Evolutionary conservation across 2,113 vertebrate genomes (phyloP).

Genomic region (Haemorhous mexicanus): DNA sequence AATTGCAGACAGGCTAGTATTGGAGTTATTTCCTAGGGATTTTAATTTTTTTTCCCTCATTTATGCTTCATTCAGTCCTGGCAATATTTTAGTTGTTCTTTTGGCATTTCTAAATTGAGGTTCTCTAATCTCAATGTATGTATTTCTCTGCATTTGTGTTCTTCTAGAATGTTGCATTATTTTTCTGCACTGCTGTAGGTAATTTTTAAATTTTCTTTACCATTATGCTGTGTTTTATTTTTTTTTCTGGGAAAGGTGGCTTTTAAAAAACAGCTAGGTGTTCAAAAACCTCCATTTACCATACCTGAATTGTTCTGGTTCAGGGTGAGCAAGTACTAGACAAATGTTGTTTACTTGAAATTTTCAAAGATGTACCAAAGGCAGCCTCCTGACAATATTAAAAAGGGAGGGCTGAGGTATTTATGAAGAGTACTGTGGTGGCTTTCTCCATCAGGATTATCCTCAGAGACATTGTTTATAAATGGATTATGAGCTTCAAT

Average conservation of each 20-base stretch:
- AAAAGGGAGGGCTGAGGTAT: not conserved
- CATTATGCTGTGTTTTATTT: not conserved
- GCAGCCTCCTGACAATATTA: conserved; percentile 1
- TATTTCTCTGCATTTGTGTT: not conserved
- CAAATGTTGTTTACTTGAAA: conserved; percentile 10
- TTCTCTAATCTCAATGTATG: not conserved
- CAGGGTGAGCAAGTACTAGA: not conserved
- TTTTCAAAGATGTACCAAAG: not conserved
- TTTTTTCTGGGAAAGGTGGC: not conserved
- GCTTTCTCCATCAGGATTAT: not conserved
- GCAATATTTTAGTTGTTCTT: not conserved
- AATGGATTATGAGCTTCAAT: conserved; percentile 42
- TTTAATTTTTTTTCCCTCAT: not conserved
- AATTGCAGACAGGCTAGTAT: not conserved
- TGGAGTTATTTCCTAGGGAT: not conserved
- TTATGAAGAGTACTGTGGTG: not conserved
- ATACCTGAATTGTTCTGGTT: not conserved
- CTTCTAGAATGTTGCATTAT: not conserved
- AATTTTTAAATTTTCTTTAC: not conserved
- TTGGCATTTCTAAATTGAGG: not conserved
- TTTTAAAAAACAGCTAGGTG: not conserved
- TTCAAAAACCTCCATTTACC: not conserved
- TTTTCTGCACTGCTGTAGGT: not conserved
- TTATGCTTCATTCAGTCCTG: not conserved
- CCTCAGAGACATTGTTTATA: conserved; percentile 40